These are phyloP conservation scores for Hemibagrus guttatus DNA, from an alignment of 2,797 vertebrate species.

Conservation along the genomic window DNA sequence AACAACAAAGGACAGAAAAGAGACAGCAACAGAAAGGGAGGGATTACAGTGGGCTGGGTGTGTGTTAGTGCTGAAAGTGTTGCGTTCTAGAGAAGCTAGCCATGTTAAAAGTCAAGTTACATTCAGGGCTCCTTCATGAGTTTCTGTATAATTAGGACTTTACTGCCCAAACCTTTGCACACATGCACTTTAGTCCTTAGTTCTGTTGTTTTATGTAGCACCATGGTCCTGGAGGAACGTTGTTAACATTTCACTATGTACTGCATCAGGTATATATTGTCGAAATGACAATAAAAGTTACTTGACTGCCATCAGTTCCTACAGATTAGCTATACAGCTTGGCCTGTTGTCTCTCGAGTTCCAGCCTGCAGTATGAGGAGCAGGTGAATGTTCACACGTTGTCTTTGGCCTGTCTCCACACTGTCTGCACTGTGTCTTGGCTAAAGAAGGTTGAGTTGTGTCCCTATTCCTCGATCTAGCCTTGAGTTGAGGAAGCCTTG, in stretches of 20 bases:
- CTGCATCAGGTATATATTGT: too few relatives aligned
- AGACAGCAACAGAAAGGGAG: not conserved
- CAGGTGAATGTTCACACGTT: conserved; percentile 30
- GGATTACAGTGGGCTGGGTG: not conserved
- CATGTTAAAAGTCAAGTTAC: not conserved
- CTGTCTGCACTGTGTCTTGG: conserved; percentile 42
- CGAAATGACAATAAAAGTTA: too few relatives aligned
- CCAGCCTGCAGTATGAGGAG: not conserved
- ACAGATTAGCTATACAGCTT: not conserved
- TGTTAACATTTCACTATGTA: too few relatives aligned
- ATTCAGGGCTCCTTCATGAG: not conserved
- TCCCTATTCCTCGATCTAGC: conserved; percentile 32
- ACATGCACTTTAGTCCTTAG: too few relatives aligned
- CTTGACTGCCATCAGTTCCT: not conserved
- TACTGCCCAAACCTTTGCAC: not conserved
- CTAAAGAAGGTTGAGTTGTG: conserved; percentile 30
- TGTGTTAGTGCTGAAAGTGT: not conserved
- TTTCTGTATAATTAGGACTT: not conserved
- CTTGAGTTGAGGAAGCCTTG: conserved; percentile 68
- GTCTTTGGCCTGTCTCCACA: conserved; percentile 14
- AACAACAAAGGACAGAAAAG: too few relatives aligned
- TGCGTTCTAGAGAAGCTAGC: not conserved
- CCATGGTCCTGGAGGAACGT: too few relatives aligned
- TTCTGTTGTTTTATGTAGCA: too few relatives aligned
- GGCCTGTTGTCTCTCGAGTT: not conserved